Evolutionary conservation across 2,888 invertebrate genomes (phyloP), one percentile per base, ranked within the genome.

Genomic region (Tetropium fuscum): DNA sequence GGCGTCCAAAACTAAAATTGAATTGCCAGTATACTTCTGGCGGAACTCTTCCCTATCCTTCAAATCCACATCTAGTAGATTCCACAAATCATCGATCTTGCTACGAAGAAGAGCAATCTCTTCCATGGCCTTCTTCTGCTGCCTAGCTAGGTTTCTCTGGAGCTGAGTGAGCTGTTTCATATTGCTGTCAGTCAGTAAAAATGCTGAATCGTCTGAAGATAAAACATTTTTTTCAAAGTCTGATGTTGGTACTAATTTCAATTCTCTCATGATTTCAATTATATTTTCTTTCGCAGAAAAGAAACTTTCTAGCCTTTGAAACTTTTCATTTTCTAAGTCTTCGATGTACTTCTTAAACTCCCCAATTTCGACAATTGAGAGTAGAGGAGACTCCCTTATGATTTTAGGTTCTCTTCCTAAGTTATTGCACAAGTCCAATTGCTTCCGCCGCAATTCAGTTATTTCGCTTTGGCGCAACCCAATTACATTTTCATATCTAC

Each of bases 1-100:
- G 2, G 87, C 87, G 16, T 82, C 81, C 58, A 89, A 83, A 0
- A 87, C 85, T 1, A 79, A 76, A 0, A 84, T 82, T 45, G 86
- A 86, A 74, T 87, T 87, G 2, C 89, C 89, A 0, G 83, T 82
- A 74, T 89, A 83, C 0, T 84, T 85, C 63, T 87, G 84, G 19
- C 89, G 79, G 78, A 92, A 92, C 48, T 85, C 84, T 55, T 88
- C 85, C 11, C 89, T 83, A 48, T 88, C 86, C 3, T 86, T 83
- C 20, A 86, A 83, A 10, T 90, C 87, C 48, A 91, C 87, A 10
- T 91, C 88, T 10, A 95, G 82, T 57, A 90, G 87, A 13, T 89
- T 87, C 94, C 94, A 95, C 0, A 94, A 80, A 18, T 84, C 83
- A 0, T 84, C 75, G 0, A 94, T 80, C 49, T 85, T 85, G 41